phyloP scores from a whole-genome alignment of 2,888 invertebrate species.

The Idaea straminata region DNA sequence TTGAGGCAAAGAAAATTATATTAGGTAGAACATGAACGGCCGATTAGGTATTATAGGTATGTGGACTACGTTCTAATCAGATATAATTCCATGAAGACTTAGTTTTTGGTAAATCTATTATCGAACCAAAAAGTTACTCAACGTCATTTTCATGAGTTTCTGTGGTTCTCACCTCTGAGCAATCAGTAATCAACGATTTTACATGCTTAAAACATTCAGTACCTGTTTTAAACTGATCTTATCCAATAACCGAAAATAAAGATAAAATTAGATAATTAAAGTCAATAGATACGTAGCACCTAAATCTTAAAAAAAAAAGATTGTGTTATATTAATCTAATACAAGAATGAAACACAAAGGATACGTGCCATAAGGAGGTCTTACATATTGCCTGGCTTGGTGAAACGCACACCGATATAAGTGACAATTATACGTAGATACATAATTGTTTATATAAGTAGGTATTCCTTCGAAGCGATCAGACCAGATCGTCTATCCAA shows the following conservation, averaged over 20 bases:
- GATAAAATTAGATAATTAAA: too few species aligned
- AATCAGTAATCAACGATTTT: not conserved
- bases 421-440: not conserved
- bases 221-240: too few species aligned
- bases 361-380: not conserved
- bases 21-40: constrained; percentile 4
- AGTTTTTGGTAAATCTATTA: not conserved
- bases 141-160: not conserved
- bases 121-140: not conserved
- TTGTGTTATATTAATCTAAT: not conserved
- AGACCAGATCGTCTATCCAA: constrained; percentile 14
- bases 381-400: not conserved
- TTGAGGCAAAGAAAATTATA: constrained; percentile 11
- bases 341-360: not conserved
- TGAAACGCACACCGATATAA: not conserved
- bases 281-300: too few species aligned
- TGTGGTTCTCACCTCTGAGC: not conserved
- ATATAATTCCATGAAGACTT: not conserved
- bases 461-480: not conserved
- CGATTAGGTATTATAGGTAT: not conserved
- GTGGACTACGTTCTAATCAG: not conserved
- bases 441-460: not conserved
- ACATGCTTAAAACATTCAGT: too few species aligned
- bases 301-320: too few species aligned
- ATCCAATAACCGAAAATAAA: too few species aligned